A percentile compares a stretch with the other conserved stretches of the same genome.
Conservation (phyloP, 2,113 vertebrate genomes). For the Oceanodroma tethys region DNA sequence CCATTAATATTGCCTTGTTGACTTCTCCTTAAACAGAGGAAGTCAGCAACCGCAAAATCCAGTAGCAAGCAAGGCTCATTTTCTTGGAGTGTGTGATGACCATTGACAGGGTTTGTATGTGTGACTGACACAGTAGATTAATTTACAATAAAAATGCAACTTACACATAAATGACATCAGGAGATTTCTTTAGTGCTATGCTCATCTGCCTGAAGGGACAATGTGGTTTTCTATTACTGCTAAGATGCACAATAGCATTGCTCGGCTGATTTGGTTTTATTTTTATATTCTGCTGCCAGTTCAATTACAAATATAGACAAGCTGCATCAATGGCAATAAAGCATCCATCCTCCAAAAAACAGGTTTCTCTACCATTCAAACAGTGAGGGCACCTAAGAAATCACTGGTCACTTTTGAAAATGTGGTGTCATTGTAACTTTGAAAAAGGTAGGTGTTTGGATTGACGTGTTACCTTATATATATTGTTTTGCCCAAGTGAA, state of each 20-base stretch:
- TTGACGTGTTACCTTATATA: background rate
- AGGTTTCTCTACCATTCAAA: background rate
- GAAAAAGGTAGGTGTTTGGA: background rate
- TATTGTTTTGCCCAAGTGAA: background rate
- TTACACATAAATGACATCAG: background rate
- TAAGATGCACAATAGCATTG: background rate
- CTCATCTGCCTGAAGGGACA: slow-evolving; percentile 11
- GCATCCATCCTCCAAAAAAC: background rate
- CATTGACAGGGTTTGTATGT: background rate
- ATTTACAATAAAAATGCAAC: slow-evolving; percentile 7
- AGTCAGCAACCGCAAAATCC: background rate
- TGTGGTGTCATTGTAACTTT: background rate
- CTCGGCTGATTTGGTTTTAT: background rate
- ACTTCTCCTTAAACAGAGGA: background rate
- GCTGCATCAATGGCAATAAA: background rate
- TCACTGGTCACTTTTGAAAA: background rate
- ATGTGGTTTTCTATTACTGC: background rate
- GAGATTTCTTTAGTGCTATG: background rate
- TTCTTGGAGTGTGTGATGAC: background rate
- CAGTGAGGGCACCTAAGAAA: background rate
- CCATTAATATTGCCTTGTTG: background rate
- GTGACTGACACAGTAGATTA: slow-evolving; percentile 3
- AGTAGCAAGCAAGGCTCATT: background rate
- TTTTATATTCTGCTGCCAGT: background rate
- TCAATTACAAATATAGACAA: background rate